phyloP scores from a whole-genome alignment of 92 coral and sea anemone species.

The Zoanthus sociatus region DNA sequence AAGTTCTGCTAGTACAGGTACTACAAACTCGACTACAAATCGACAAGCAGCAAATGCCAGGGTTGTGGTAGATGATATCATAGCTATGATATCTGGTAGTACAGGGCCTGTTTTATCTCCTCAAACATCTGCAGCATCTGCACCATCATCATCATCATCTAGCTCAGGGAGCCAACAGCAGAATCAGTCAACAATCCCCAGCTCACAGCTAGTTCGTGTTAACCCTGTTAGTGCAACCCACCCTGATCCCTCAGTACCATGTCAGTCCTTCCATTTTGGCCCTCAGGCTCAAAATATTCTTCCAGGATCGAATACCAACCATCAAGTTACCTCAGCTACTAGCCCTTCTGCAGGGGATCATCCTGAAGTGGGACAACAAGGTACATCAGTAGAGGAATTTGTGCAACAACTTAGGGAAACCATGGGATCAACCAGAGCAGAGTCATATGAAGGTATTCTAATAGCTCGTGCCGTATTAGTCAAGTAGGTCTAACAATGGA shows the following conservation, averaged over 20 bases:
- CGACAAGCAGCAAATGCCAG: constrained; percentile 61
- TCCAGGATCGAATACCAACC: constrained; percentile 48
- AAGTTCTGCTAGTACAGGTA: constrained; percentile 48
- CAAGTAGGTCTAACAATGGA: constrained; percentile 8
- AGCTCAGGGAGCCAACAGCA: constrained; percentile 63
- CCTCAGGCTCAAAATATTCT: constrained; percentile 67
- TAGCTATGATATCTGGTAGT: constrained; percentile 80
- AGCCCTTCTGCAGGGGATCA: constrained; percentile 15
- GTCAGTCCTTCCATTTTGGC: constrained; percentile 99
- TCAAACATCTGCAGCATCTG: constrained; percentile 15
- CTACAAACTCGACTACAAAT: constrained; percentile 60
- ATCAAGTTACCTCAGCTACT: constrained; percentile 31
- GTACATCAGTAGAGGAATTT: constrained; percentile 29
- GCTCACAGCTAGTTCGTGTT: constrained; percentile 34
- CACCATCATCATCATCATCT: constrained; percentile 41
- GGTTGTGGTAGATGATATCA: constrained; percentile 83
- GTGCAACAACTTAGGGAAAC: constrained; percentile 24
- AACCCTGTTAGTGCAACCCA: constrained; percentile 64
- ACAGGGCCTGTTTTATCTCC: constrained; percentile 55
- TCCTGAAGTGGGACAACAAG: neutral
- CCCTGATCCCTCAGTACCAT: constrained; percentile 93
- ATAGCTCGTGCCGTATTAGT: neutral
- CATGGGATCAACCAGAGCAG: constrained; percentile 18
- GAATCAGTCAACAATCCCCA: constrained; percentile 44
- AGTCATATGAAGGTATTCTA: constrained; percentile 17